Conservation (phyloP, 2,113 vertebrate genomes). For the Nothobranchius kuhntae region DNA sequence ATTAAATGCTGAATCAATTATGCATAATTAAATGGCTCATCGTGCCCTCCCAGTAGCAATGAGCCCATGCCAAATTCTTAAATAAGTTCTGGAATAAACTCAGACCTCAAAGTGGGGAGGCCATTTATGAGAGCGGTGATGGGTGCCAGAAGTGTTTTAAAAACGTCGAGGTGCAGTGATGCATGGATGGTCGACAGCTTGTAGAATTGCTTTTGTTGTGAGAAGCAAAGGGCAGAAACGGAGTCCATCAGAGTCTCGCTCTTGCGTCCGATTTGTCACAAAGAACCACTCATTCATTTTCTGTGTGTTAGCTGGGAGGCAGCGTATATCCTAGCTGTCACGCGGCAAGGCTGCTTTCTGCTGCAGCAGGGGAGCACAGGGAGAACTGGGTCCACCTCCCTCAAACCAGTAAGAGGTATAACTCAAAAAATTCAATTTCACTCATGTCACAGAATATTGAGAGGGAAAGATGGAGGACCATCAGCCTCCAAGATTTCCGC, state of each 20-base stretch:
- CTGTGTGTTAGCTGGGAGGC: constrained; percentile 10
- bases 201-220: constrained; percentile 26
- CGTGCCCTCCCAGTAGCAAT: constrained; percentile 1
- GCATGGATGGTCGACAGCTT: constrained; percentile 32
- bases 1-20: constrained; percentile 6
- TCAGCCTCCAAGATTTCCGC: neutral
- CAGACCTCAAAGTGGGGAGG: neutral
- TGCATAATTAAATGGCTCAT: constrained; percentile 28
- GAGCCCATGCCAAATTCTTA: neutral
- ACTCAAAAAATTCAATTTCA: constrained; percentile 47
- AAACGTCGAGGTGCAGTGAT: constrained; percentile 26
- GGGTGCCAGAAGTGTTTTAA: constrained; percentile 7
- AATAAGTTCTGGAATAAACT: constrained; percentile 13
- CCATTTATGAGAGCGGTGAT: constrained; percentile 14
- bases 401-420: constrained; percentile 27
- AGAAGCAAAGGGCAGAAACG: constrained; percentile 23
- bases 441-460: constrained; percentile 42
- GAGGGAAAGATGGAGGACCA: constrained; percentile 19
- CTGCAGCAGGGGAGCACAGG: neutral
- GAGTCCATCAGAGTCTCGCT: constrained; percentile 16
- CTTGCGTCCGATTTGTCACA: constrained; percentile 24
- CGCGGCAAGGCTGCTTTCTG: constrained; percentile 19
- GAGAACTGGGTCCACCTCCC: constrained; percentile 8
- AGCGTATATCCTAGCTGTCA: constrained; percentile 13
- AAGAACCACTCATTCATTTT: constrained; percentile 17